Evolutionary conservation across 2,888 invertebrate genomes (phyloP), one percentile per base, ranked within the genome.

Genomic region (Nomada fucata): DNA sequence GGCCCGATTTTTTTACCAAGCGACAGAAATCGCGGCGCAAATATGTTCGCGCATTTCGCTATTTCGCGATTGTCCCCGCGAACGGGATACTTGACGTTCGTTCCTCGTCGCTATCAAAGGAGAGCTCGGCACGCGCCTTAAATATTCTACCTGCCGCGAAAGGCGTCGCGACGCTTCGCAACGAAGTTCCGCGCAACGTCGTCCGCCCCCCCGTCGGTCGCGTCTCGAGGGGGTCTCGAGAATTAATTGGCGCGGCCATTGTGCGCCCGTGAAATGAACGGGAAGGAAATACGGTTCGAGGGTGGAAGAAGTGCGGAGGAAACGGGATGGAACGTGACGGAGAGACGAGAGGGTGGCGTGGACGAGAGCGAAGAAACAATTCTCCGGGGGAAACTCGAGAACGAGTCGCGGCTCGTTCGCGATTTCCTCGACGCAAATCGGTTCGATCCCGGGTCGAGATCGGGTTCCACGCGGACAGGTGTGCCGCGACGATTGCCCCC

Each of bases 171-270:
- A 23, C 36, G 42, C 44, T 26, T 11, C 23, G 29, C 15, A 5
- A 20, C 23, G 68, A 67, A 72, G 53, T 47, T 44, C 57, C 74
- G 68, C 57, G 63, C 67, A 63, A 60, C 44, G 65, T 50, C 70
- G 55, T 52, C 61, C 29, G 57, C 71, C 64, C 42, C 59, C 26
- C 26, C 26, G 26, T 36, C 13, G 70, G 55, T 55, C 70, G 74
- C 71, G 78, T 87, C 79, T 88, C 79, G 81, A 83, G 81, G 61
- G 69, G 70, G 72, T 74, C 87, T 88, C 71, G 79, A 82, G 83
- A 87, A 86, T 88, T 87, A 87, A 88, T 88, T 88, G 87, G 74
- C 79, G 80, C 71, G 50, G 64, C 61, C 61, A 85, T 87, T 85
- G 82, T 82, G 55, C 75, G 42, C 69, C 76, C 76, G 73, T 59